Evolutionary conservation across 1,140 invertebrate genomes (phyloP).

Genomic region (Aphelenchoides fujianensis): DNA sequence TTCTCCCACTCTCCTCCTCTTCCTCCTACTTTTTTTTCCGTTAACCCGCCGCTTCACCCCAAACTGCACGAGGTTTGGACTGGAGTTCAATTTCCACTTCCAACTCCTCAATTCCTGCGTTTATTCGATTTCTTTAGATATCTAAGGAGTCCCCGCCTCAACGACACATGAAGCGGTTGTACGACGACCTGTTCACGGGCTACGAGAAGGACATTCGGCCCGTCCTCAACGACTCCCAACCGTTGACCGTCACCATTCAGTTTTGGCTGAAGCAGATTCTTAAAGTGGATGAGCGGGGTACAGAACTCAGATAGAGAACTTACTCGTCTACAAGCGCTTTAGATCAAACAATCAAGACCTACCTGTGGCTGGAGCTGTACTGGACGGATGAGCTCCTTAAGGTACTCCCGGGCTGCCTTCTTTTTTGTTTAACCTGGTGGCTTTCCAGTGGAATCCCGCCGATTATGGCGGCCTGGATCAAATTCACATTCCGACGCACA

Average conservation of each 20-base stretch:
- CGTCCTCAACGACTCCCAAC: conserved; percentile 37
- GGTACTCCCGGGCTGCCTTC: too few species aligned
- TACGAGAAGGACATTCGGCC: conserved; percentile 45
- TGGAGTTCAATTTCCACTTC: background rate
- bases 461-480: conserved; percentile 60
- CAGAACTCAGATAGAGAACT: too few species aligned
- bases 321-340: too few species aligned
- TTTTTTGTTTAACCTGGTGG: too few species aligned
- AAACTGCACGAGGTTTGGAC: conserved; percentile 2
- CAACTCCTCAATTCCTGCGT: background rate
- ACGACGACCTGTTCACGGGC: conserved; percentile 45
- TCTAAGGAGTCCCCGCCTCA: conserved; percentile 20
- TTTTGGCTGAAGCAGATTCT: conserved; percentile 59
- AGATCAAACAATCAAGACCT: conserved; percentile 30
- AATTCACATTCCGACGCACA: conserved; percentile 62
- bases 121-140: too few species aligned
- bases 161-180: conserved; percentile 40
- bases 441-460: conserved; percentile 63
- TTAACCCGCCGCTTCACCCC: background rate
- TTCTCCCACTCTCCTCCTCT: too few species aligned
- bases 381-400: too few species aligned
- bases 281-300: conserved; percentile 52
- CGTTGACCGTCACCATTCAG: conserved; percentile 50
- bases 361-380: conserved; percentile 37
- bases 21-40: too few species aligned